Evolutionary conservation across 2,888 invertebrate species (phyloP).

Genomic region (Craniophora ligustri): DNA sequence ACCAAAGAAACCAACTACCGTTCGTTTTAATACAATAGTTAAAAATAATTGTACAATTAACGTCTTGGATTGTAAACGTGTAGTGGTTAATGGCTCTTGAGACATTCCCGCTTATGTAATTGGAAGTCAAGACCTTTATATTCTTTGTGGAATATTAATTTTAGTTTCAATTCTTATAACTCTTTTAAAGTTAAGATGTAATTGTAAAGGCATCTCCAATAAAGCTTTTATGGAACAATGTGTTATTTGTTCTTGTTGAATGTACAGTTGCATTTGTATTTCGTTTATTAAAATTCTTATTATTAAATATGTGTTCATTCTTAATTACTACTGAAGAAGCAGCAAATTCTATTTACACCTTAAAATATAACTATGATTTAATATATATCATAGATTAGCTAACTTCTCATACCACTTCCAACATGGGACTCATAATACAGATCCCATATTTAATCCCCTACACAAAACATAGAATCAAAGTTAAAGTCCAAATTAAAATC

Average conservation of each 20-base stretch:
- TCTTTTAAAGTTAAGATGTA: conserved; percentile 38
- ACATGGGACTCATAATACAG: conserved; percentile 5
- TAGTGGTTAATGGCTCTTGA: conserved; percentile 78
- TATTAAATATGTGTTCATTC: no score
- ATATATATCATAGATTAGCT: neutral
- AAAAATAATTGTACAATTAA: conserved; percentile 87
- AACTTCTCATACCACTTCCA: neutral
- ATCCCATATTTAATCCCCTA: conserved; percentile 35
- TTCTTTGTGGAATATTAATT: conserved; percentile 62
- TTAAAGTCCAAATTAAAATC: conserved; percentile 74
- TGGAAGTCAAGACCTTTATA: conserved; percentile 77
- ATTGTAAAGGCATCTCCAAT: conserved; percentile 37
- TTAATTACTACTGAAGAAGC: no score
- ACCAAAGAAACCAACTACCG: conserved; percentile 85
- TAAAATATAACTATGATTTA: no score
- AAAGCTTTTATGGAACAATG: conserved; percentile 23
- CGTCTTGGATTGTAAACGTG: conserved; percentile 70
- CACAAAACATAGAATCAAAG: conserved; percentile 49
- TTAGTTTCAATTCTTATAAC: conserved; percentile 44
- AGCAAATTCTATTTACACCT: no score
- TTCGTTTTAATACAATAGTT: conserved; percentile 80
- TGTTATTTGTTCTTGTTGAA: no score
- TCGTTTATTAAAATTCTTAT: no score
- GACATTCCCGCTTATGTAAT: conserved; percentile 72
- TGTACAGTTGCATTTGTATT: no score